phyloP scores from a whole-genome alignment of 2,888 invertebrate species.

The Eumacrocentrus americanus region DNA sequence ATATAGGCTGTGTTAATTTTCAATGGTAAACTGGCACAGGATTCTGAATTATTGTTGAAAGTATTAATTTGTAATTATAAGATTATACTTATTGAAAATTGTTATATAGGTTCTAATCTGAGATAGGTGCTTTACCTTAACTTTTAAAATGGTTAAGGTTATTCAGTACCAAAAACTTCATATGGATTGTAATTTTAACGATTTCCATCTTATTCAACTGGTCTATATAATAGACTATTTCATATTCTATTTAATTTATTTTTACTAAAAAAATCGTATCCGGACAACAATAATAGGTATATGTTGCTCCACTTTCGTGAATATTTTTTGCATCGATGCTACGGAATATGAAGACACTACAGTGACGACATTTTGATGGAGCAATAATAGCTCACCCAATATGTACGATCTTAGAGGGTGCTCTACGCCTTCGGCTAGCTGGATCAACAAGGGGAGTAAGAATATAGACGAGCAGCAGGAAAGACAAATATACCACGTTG shows the following conservation, averaged over 20 bases:
- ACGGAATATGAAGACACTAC: constrained; percentile 6
- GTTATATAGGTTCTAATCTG: too few species aligned
- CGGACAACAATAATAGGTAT: not conserved
- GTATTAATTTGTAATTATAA: too few species aligned
- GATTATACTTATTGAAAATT: too few species aligned
- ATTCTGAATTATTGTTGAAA: too few species aligned
- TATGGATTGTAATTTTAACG: too few species aligned
- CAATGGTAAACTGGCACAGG: too few species aligned
- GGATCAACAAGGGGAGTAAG: constrained; percentile 25
- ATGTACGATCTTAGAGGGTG: constrained; percentile 40
- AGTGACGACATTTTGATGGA: constrained; percentile 43
- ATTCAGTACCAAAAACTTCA: too few species aligned
- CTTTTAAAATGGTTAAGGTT: too few species aligned
- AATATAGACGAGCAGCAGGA: constrained; percentile 15
- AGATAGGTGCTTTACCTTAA: too few species aligned
- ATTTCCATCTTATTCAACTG: too few species aligned
- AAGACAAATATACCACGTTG: not conserved
- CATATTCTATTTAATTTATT: not conserved
- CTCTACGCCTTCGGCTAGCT: constrained; percentile 17
- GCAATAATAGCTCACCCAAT: constrained; percentile 46
- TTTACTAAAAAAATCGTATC: not conserved
- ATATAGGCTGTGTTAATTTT: too few species aligned
- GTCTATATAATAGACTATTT: not conserved
- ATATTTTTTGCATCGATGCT: not conserved
- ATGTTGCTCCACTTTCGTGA: too few species aligned